Evolutionary conservation across 1,140 invertebrate genomes (phyloP).

Genomic region (Spodoptera frugiperda): DNA sequence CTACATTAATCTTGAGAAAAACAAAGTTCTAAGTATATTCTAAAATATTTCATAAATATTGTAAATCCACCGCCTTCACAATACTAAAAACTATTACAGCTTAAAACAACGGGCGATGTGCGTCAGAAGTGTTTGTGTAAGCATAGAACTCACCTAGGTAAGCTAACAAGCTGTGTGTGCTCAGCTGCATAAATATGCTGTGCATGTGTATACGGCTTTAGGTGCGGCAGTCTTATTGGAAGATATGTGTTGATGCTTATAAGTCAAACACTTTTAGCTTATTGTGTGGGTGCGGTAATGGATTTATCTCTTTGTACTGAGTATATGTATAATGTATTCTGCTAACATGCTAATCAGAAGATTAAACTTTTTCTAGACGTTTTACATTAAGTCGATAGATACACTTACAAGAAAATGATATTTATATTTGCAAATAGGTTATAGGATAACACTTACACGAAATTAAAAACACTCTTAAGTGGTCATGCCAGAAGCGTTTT

Average conservation of each 20-base stretch:
- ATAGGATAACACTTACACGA: no score
- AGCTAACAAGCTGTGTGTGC: slow-evolving; percentile 12
- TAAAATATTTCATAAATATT: no score
- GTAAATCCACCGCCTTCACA: no score
- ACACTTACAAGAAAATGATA: no score
- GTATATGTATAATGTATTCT: not conserved
- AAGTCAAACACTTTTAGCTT: slow-evolving; percentile 8
- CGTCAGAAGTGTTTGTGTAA: not conserved
- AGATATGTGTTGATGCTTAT: not conserved
- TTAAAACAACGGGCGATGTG: not conserved
- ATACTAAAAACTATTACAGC: not conserved
- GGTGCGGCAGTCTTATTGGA: not conserved
- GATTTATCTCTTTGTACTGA: not conserved
- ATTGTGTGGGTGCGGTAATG: slow-evolving; percentile 8
- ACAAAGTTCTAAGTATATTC: no score
- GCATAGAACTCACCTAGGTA: not conserved
- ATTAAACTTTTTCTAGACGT: no score
- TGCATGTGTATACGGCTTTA: not conserved
- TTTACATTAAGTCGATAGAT: no score
- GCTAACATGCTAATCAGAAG: no score
- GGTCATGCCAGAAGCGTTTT: no score
- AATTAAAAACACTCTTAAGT: no score
- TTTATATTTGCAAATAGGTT: no score
- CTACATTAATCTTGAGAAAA: no score
- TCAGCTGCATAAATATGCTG: slow-evolving; percentile 12